Percentiles rank a stretch among this genome's conserved stretches.
Evolutionary conservation across 1,140 invertebrate species (phyloP).

Genomic region (Magallana ariakensis): DNA sequence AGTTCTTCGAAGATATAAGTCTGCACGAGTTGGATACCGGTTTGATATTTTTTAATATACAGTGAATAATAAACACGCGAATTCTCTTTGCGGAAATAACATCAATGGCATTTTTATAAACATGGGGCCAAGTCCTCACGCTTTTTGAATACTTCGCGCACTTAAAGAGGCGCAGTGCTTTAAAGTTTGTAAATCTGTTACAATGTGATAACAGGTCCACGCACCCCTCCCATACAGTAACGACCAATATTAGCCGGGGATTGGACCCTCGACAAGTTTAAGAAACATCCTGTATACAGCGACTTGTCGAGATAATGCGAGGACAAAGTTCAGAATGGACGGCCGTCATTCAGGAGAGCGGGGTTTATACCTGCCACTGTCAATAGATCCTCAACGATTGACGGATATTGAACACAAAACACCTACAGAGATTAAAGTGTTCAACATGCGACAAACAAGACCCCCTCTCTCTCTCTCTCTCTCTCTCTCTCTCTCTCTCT

Average conservation of each 20-base stretch:
- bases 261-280: too few relatives aligned
- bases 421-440: too few relatives aligned
- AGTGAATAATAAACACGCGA: neutral
- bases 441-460: too few relatives aligned
- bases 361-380: too few relatives aligned
- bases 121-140: neutral
- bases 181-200: constrained; percentile 15
- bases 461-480: neutral
- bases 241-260: too few relatives aligned
- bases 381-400: too few relatives aligned
- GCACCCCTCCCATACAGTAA: too few relatives aligned
- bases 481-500: neutral
- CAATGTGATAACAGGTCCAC: neutral
- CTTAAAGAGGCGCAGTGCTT: neutral
- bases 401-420: too few relatives aligned
- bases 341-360: too few relatives aligned
- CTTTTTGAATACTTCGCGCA: neutral
- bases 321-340: too few relatives aligned
- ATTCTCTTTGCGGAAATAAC: neutral
- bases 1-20: neutral
- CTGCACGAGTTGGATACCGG: neutral
- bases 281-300: too few relatives aligned
- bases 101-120: neutral
- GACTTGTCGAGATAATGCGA: too few relatives aligned
- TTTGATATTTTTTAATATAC: neutral